A percentile compares a stretch with the other conserved stretches of the same genome.
phyloP scores from a whole-genome alignment of 1,140 invertebrate genomes.

The Sminthurinus signatus region DNA sequence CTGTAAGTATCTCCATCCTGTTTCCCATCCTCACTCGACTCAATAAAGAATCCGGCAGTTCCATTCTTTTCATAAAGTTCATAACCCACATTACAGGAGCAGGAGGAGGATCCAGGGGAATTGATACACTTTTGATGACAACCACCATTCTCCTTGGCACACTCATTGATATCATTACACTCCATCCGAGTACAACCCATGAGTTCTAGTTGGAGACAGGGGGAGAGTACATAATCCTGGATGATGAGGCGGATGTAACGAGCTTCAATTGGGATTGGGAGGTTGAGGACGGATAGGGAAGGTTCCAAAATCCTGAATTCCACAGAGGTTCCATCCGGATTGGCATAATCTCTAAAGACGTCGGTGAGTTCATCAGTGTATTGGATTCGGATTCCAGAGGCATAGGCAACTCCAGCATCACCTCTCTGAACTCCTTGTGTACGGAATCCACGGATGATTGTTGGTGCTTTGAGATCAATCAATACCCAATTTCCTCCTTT shows the following conservation, averaged over 20 bases:
- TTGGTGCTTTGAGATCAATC: slow-evolving; percentile 82
- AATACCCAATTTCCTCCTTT: slow-evolving; percentile 80
- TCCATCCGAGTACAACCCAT: slow-evolving; percentile 78
- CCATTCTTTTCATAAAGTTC: slow-evolving; percentile 84
- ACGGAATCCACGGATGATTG: slow-evolving; percentile 78
- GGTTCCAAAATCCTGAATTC: slow-evolving; percentile 83
- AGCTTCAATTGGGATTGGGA: slow-evolving; percentile 86
- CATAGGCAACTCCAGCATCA: slow-evolving; percentile 74
- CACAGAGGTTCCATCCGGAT: slow-evolving; percentile 84
- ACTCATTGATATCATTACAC: slow-evolving; percentile 90
- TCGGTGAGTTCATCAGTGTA: slow-evolving; percentile 85
- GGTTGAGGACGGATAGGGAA: slow-evolving; percentile 76
- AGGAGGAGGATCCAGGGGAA: slow-evolving; percentile 61
- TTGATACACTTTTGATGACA: slow-evolving; percentile 93
- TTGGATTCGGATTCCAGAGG: slow-evolving; percentile 74
- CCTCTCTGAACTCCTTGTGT: slow-evolving; percentile 74
- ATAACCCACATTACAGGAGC: slow-evolving; percentile 85
- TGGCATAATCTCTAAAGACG: slow-evolving; percentile 81
- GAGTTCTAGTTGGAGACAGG: slow-evolving; percentile 84
- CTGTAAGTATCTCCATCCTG: slow-evolving; percentile 81
- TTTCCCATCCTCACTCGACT: slow-evolving; percentile 73
- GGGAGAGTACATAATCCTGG: slow-evolving; percentile 79
- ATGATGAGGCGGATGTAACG: slow-evolving; percentile 81
- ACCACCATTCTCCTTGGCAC: slow-evolving; percentile 77
- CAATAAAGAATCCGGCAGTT: slow-evolving; percentile 80